These are phyloP conservation scores for Lethenteron camtschaticum DNA, from an alignment of 2,113 vertebrate species.

Conservation along the genomic window DNA sequence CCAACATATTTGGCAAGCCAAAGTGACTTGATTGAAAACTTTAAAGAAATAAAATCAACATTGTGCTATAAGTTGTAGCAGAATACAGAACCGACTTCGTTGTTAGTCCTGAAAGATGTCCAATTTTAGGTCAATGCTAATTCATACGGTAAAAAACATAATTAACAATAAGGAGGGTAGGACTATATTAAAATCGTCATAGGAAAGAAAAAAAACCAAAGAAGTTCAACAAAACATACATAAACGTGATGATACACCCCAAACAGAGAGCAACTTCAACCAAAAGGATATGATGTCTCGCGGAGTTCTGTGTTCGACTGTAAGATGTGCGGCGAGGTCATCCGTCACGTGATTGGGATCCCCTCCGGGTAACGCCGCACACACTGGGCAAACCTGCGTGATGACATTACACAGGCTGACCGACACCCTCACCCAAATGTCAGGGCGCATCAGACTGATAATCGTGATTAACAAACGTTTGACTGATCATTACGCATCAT, in stretches of 20 bases:
- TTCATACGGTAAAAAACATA: not conserved
- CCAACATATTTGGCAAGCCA: no score
- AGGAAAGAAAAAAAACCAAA: not conserved
- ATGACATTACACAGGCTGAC: constrained; percentile 5
- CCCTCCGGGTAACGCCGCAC: constrained; percentile 90
- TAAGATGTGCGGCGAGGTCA: constrained; percentile 97
- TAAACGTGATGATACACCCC: not conserved
- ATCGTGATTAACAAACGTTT: no score
- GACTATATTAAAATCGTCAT: not conserved
- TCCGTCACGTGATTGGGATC: constrained; percentile 98
- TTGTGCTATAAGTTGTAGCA: no score
- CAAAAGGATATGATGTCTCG: constrained; percentile 99
- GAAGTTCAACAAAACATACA: not conserved
- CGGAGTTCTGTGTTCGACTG: constrained; percentile 97
- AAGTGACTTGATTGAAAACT: no score
- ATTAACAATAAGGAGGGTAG: not conserved
- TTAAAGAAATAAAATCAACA: no score
- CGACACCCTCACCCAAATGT: not conserved
- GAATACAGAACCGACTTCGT: not conserved
- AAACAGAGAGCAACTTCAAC: not conserved
- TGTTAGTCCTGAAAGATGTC: not conserved
- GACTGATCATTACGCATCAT: no score
- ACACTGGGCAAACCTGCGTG: constrained; percentile 91
- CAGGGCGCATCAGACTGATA: not conserved
- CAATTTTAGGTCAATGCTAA: not conserved